Conservation (phyloP, 2,888 invertebrate genomes). For the Callinectes sapidus region DNA sequence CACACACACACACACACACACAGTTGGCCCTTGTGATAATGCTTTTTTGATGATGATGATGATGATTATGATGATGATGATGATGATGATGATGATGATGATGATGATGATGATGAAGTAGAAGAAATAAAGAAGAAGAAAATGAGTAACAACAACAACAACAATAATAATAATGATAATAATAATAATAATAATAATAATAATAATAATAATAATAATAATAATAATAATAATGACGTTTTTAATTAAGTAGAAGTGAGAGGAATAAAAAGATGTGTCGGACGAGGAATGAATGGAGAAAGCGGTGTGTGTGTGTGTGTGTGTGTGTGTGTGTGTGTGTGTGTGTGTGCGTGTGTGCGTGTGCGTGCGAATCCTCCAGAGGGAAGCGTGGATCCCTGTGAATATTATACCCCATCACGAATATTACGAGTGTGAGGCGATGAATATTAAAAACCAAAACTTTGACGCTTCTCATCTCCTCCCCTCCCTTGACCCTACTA, state of each 20-base stretch:
- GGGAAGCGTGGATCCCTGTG: neutral
- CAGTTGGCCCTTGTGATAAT: too few species aligned
- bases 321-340: neutral
- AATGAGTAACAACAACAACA: too few species aligned
- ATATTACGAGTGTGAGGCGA: neutral
- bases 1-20: neutral
- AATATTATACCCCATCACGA: constrained; percentile 7
- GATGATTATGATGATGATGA: neutral
- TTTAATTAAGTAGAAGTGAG: too few species aligned
- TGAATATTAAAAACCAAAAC: constrained; percentile 8
- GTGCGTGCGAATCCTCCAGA: neutral
- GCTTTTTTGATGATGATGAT: neutral
- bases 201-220: too few species aligned
- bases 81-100: too few species aligned
- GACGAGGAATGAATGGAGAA: neutral
- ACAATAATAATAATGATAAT: too few species aligned
- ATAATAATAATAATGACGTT: too few species aligned
- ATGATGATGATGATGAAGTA: too few species aligned
- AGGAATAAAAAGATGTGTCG: neutral
- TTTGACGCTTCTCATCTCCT: neutral
- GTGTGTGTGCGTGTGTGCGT: neutral
- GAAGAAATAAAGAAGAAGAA: too few species aligned
- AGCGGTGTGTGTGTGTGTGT: neutral
- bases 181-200: too few species aligned
- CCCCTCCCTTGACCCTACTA: neutral